These are phyloP conservation scores for Beaufortia kweichowensis DNA, from an alignment of 2,113 vertebrate genomes.

Conservation along the genomic window DNA sequence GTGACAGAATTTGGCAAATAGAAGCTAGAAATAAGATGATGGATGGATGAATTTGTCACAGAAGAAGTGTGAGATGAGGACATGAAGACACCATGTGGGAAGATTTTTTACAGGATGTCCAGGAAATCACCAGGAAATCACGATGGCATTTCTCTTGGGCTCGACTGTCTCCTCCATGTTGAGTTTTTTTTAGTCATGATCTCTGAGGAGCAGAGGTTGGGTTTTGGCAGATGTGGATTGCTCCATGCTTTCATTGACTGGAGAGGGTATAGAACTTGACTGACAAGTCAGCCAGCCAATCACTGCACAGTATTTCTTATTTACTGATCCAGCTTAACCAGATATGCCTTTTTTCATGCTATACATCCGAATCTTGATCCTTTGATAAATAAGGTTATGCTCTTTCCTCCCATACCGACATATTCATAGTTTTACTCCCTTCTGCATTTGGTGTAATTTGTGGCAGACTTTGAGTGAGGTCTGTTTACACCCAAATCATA, in stretches of 20 bases:
- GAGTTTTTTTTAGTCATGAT: slow-evolving; percentile 63
- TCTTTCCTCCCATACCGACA: slow-evolving; percentile 63
- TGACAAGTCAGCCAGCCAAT: neutral
- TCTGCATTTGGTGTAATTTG: neutral
- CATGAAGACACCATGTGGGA: slow-evolving; percentile 51
- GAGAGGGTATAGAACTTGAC: neutral
- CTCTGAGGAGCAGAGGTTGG: neutral
- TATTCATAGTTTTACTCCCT: slow-evolving; percentile 55
- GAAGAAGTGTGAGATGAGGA: slow-evolving; percentile 43
- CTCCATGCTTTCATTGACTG: neutral
- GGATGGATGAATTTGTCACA: slow-evolving; percentile 42
- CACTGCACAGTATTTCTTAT: no score
- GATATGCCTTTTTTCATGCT: no score
- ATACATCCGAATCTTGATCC: no score
- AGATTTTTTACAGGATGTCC: slow-evolving; percentile 35
- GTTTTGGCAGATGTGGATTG: neutral
- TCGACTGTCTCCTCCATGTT: slow-evolving; percentile 72
- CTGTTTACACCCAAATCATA: slow-evolving; percentile 22
- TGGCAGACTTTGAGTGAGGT: slow-evolving; percentile 11
- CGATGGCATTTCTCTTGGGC: slow-evolving; percentile 45
- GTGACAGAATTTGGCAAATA: slow-evolving; percentile 53
- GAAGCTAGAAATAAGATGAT: slow-evolving; percentile 43
- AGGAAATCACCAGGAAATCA: slow-evolving; percentile 35
- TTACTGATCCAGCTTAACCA: no score
- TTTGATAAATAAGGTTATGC: no score